Conservation (phyloP, 30 jellyfish, hydroid and myxozoan species). For the Chironex yamaguchii region DNA sequence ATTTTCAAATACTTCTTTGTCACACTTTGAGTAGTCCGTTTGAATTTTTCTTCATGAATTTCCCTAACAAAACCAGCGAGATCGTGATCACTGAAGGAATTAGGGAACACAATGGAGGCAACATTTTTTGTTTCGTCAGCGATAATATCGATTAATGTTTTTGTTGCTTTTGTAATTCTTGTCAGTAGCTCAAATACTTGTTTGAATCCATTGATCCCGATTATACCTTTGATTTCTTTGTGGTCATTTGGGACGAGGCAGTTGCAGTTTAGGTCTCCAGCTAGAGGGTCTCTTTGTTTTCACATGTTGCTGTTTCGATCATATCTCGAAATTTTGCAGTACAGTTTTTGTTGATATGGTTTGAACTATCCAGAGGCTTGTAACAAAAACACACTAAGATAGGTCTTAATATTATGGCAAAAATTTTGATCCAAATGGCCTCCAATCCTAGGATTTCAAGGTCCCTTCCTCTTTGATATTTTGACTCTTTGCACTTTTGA, state of each 20-base stretch:
- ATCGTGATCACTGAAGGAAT: constrained; percentile 68
- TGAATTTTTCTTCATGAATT: constrained; percentile 52
- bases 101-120: constrained; percentile 59
- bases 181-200: constrained; percentile 6
- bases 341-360: constrained; percentile 56
- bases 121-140: constrained; percentile 49
- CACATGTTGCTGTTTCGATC: constrained; percentile 54
- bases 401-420: constrained; percentile 43
- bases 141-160: constrained; percentile 57
- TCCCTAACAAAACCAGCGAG: constrained; percentile 56
- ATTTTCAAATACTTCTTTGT: too few species aligned
- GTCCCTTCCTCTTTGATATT: too few species aligned
- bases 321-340: constrained; percentile 44
- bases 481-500: too few species aligned
- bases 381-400: constrained; percentile 57
- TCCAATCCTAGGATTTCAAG: constrained; percentile 58
- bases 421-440: constrained; percentile 68
- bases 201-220: constrained; percentile 58
- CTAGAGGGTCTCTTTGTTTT: constrained; percentile 70
- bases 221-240: constrained; percentile 65
- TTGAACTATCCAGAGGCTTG: constrained; percentile 69
- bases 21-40: too few species aligned
- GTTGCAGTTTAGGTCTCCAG: constrained; percentile 75
- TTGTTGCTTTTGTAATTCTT: constrained; percentile 44
- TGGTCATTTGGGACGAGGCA: constrained; percentile 79